Conservation (phyloP, 2,888 invertebrate species). For the Therioaphis trifolii region DNA sequence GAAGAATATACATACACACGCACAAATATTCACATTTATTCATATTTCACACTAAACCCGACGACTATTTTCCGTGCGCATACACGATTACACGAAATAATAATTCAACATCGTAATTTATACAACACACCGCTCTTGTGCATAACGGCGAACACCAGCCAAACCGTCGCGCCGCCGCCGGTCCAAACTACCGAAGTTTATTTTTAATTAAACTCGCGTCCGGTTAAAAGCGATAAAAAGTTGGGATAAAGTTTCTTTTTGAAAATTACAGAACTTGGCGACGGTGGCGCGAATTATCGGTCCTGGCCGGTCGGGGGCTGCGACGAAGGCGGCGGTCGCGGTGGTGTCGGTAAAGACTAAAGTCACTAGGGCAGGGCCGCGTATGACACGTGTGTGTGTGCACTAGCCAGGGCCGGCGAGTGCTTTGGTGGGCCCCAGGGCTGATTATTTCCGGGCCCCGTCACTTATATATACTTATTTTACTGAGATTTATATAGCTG, state of each 20-base stretch:
- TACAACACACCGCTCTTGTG: background rate
- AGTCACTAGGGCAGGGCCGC: too few species aligned
- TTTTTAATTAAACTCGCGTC: conserved; percentile 59
- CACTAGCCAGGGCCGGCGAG: too few species aligned
- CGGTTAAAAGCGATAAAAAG: conserved; percentile 59
- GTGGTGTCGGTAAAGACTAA: too few species aligned
- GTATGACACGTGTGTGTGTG: too few species aligned
- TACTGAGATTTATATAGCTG: too few species aligned
- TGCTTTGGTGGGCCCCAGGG: too few species aligned
- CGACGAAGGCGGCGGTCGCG: background rate
- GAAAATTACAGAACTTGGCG: conserved; percentile 16
- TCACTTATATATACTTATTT: too few species aligned
- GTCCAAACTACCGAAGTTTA: conserved; percentile 43
- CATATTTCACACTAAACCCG: background rate
- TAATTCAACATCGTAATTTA: background rate
- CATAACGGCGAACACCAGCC: background rate
- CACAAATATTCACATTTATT: background rate
- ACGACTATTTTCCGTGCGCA: conserved; percentile 4
- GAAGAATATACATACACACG: background rate
- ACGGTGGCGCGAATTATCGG: background rate
- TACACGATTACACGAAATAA: conserved; percentile 38
- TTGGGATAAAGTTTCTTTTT: conserved; percentile 44
- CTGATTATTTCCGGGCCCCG: too few species aligned
- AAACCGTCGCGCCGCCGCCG: background rate
- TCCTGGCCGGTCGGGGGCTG: background rate